Evolutionary conservation across 2,888 invertebrate species (phyloP).

Genomic region (Nomada flava): DNA sequence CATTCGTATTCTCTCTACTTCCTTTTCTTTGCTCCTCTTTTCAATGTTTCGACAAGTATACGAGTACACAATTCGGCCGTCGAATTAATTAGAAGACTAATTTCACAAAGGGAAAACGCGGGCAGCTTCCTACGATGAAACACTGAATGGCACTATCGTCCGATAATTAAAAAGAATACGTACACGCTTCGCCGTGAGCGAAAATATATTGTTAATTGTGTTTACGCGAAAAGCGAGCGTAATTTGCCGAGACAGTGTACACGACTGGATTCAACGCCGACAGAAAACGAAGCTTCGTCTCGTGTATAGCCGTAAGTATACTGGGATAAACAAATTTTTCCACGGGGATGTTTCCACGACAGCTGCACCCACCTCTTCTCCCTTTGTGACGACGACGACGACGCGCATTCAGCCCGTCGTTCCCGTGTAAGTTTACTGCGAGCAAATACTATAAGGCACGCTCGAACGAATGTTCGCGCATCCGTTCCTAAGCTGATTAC

Average conservation of each 20-base stretch:
- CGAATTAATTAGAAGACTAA: background rate
- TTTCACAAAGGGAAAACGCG: background rate
- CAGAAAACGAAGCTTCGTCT: constrained; percentile 23
- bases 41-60: background rate
- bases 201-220: constrained; percentile 51
- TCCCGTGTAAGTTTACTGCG: constrained; percentile 54
- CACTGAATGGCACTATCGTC: background rate
- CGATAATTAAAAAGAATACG: background rate
- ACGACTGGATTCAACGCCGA: constrained; percentile 30
- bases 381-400: constrained; percentile 35
- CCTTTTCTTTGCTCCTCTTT: background rate
- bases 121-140: constrained; percentile 3
- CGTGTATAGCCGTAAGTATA: constrained; percentile 5
- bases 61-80: too few species aligned
- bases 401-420: constrained; percentile 35
- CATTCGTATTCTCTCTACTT: background rate
- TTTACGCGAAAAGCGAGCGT: constrained; percentile 35
- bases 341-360: constrained; percentile 10
- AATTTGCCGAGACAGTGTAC: constrained; percentile 34
- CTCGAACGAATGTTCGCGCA: constrained; percentile 51
- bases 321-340: constrained; percentile 62
- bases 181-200: background rate
- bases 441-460: constrained; percentile 54
- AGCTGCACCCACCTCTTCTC: background rate
- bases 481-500: constrained; percentile 64